Evolutionary conservation across 2,888 invertebrate genomes (phyloP), one percentile per base, ranked within the genome.

Genomic region (Bembecia ichneumoniformis): DNA sequence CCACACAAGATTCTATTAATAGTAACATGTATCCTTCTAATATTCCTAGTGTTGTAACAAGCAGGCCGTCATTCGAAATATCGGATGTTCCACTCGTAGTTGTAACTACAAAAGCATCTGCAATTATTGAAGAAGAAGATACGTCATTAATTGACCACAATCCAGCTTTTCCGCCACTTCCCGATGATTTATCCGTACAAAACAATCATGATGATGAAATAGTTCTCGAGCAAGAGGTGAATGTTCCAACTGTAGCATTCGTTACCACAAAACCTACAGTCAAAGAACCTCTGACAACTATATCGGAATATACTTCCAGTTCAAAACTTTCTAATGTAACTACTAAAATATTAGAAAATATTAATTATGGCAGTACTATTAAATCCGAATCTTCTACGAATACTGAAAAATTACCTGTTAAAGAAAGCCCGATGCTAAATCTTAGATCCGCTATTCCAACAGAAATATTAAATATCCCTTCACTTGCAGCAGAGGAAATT

Each of bases 121-220:
- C 79, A 1, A 62, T 77, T 1, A 62, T 82, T 5, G 82, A 86
- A 56, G 86, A 87, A 54, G 86, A 87, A 52, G 86, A 87, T 52
- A 52, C 67, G 3, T 62, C 66, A 9, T 53, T 68, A 10, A 74
- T 79, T 13, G 86, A 86, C 40, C 86, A 79, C 47, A 84, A 86
- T 52, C 87, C 87, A 9, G 86, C 86, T 4, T 87, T 87, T 49
- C 87, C 87, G 0, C 87, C 87, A 1, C 64, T 84, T 20, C 86
- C 84, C 3, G 87, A 87, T 56, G 87, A 87, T 57, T 66, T 87
- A 35, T 77, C 82, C 15, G 79, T 80, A 9, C 56, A 74, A 3
- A 71, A 77, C 44, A 81, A 78, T 54, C 84, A 83, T 43, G 84
- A 81, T 20, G 86, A 86, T 50, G 86, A 83, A 58, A 70, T 73